These are phyloP conservation scores for Casuarius casuarius DNA, from an alignment of 2,113 vertebrate genomes.

Conservation along the genomic window DNA sequence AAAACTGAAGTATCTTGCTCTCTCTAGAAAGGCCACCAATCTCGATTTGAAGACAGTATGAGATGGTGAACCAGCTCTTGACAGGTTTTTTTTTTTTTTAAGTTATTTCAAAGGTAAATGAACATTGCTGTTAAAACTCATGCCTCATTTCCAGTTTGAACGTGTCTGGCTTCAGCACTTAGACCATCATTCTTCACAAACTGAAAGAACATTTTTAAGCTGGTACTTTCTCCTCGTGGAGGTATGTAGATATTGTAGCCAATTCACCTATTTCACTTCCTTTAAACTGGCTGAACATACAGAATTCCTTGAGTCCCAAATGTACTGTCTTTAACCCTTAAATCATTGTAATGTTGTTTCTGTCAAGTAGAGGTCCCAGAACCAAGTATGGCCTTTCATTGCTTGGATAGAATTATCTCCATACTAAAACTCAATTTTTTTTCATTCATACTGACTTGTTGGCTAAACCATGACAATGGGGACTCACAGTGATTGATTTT, in stretches of 20 bases:
- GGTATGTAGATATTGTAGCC: background rate
- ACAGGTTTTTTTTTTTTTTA: background rate
- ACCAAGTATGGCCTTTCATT: background rate
- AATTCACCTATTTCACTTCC: background rate
- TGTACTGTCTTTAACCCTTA: background rate
- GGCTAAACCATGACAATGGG: background rate
- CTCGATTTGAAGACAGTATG: background rate
- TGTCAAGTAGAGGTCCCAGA: background rate
- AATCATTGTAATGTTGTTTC: background rate
- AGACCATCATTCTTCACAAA: background rate
- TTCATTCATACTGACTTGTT: background rate
- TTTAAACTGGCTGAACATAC: background rate
- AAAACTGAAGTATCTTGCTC: background rate
- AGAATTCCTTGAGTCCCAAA: background rate
- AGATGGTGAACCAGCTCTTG: background rate
- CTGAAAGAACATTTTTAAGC: background rate
- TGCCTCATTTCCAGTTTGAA: background rate
- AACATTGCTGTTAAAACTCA: background rate
- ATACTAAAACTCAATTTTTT: background rate
- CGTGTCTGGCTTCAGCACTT: background rate
- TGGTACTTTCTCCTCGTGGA: background rate
- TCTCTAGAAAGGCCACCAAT: background rate
- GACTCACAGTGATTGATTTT: background rate
- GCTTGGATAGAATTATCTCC: background rate
- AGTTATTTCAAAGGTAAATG: background rate